These are phyloP conservation scores for Volucella inanis DNA, from an alignment of 2,888 invertebrate species.

Conservation along the genomic window DNA sequence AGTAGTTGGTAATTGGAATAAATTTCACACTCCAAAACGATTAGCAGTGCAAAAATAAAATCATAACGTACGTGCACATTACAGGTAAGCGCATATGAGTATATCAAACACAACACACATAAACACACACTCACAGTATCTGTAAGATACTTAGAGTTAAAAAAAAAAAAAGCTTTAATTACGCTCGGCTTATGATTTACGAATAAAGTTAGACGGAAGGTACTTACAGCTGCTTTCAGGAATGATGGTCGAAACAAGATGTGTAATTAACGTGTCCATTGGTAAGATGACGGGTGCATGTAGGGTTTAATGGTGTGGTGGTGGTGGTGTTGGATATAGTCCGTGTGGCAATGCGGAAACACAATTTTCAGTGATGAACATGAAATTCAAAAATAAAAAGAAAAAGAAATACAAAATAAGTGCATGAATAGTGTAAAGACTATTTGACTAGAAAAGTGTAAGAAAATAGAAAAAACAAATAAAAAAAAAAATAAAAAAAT, in stretches of 20 bases:
- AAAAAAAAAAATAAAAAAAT: neutral
- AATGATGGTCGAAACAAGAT: slow-evolving; percentile 59
- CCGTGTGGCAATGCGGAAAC: slow-evolving; percentile 28
- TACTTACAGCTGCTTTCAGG: slow-evolving; percentile 70
- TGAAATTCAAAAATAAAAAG: slow-evolving; percentile 58
- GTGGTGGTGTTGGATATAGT: slow-evolving; percentile 30
- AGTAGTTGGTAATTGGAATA: slow-evolving; percentile 60
- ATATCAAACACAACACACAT: slow-evolving; percentile 21
- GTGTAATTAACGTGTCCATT: slow-evolving; percentile 58
- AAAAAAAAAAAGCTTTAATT: slow-evolving; percentile 1
- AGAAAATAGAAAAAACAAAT: slow-evolving; percentile 6
- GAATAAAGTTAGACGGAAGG: slow-evolving; percentile 7
- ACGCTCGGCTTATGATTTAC: neutral
- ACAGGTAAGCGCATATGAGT: slow-evolving; percentile 18
- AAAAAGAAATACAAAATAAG: slow-evolving; percentile 14
- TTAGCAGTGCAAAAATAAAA: slow-evolving; percentile 50
- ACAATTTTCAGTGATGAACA: slow-evolving; percentile 56
- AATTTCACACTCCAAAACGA: slow-evolving; percentile 60
- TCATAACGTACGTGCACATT: slow-evolving; percentile 28
- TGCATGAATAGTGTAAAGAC: slow-evolving; percentile 23
- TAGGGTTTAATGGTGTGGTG: slow-evolving; percentile 2
- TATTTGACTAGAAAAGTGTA: neutral
- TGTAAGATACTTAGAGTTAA: slow-evolving; percentile 14
- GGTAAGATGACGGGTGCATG: neutral
- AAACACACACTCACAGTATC: slow-evolving; percentile 3